A percentile compares a stretch with the other conserved stretches of the same genome.
These are phyloP conservation scores for Scrobipalpa costella DNA, from an alignment of 2,888 invertebrate genomes.

Conservation along the genomic window DNA sequence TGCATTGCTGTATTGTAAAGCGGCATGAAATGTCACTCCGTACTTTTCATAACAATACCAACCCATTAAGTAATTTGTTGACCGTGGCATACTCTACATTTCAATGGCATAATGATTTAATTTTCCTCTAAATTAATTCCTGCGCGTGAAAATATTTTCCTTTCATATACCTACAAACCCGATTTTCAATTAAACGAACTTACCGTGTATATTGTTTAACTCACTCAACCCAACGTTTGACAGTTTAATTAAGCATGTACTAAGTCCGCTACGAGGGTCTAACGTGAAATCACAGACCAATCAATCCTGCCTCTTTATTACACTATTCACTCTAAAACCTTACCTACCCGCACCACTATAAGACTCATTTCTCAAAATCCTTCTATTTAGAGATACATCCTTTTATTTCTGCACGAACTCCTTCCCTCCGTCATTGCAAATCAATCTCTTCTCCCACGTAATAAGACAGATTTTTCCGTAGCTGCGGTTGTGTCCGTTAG, in stretches of 20 bases:
- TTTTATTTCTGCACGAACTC: not conserved
- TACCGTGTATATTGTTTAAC: constrained; percentile 38
- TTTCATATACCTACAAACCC: constrained; percentile 31
- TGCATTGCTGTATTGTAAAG: too few relatives aligned
- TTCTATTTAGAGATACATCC: not conserved
- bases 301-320: constrained; percentile 41
- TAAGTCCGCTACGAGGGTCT: constrained; percentile 49
- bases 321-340: not conserved
- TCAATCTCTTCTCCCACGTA: constrained; percentile 21
- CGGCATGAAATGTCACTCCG: too few relatives aligned
- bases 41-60: not conserved
- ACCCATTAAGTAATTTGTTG: not conserved
- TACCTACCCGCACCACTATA: not conserved
- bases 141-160: constrained; percentile 37
- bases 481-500: constrained; percentile 10
- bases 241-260: constrained; percentile 59
- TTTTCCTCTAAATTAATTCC: constrained; percentile 15
- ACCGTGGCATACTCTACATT: not conserved
- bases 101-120: not conserved
- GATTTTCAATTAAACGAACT: constrained; percentile 23
- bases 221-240: constrained; percentile 46
- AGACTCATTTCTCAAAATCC: not conserved
- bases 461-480: constrained; percentile 31
- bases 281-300: constrained; percentile 49
- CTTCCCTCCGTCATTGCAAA: constrained; percentile 24